Evolutionary conservation across 2,888 invertebrate species (phyloP), one percentile per base, ranked within the genome.

Genomic region (Nysson spinosus): DNA sequence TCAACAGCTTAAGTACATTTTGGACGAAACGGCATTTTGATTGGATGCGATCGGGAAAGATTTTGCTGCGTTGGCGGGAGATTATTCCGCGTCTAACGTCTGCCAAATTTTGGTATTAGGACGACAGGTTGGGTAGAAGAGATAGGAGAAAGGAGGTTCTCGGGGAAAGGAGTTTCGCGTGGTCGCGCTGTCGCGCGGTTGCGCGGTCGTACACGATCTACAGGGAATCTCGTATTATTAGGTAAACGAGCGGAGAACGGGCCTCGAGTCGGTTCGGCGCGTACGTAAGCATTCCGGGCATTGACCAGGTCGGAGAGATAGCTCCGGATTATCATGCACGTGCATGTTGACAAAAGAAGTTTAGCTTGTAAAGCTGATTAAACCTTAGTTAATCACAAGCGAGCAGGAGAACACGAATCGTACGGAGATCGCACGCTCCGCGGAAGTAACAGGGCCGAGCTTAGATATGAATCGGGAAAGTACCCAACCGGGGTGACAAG

Each of bases 351-450:
- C 83, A 83, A 84, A 84, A 83, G 83, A 84, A 85, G 85, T 85
- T 85, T 85, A 84, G 85, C 85, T 84, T 84, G 84, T 83, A 85
- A 85, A 85, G 85, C 84, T 84, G 85, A 85, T 85, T 85, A 85
- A 85, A 85, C 85, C 85, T 85, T 84, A 84, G 84, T 85, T 85
- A 85, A 85, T 85, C 85, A 85, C 82, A 83, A 85, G 69, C 61
- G 74, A 83, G 43, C 76, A 81, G 80, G 83, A 69, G 22, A 66
- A 57, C 75, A n/a, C n/a, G n/a, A n/a, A 85, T 82, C 72, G 63
- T 65, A 24, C 7, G 4, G 5, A 3, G 4, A 34, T 34, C 65
- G 54, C 56, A 61, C 11, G 30, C 16, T 11, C 17, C 17, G n/a
- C 22, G 19, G 5, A 3, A 2, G 20, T 22, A n/a, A 12, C 20